Evolutionary conservation across 2,797 vertebrate genomes (phyloP), one percentile per base, ranked within the genome.

Genomic region (Bufotes viridis): DNA sequence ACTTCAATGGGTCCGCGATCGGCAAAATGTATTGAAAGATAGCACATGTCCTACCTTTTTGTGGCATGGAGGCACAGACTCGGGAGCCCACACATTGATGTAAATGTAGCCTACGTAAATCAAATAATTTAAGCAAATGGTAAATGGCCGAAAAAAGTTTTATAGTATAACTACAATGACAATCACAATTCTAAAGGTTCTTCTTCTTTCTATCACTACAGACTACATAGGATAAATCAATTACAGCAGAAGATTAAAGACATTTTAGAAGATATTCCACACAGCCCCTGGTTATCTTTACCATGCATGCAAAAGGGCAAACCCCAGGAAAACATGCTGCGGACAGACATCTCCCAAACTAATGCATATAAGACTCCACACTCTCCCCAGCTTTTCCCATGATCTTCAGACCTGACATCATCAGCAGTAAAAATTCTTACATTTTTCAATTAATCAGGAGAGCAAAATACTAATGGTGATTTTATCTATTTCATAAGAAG

Each of bases 361-460:
- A 60, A 18, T 80, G 61, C 58, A 9, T 60, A 20, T 80, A 18
- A 22, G 8, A 60, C 13, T 60, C 18, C 42, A 15, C 26, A 60
- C 24, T 80, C 22, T 60, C 78, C 29, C n/a, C 76, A 18, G 8
- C 53, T 3, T 24, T 60, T 3, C 78, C 55, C 18, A 18, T 58
- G 78, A 29, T 58, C 78, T 60, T 61, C 26, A 60, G 57, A 80
- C 57, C 17, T 49, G 78, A 80, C 29, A 61, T 61, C 78, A 60
- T 79, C 78, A 34, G 58, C 78, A 42, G 11, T 42, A 42, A 22
- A 42, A 42, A 42, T 42, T 61, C 24, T 26, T 42, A 80, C 3
- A 61, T 60, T 22, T 80, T 61, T 26, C 26, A 42, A 80, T 80
- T 80, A 80, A 58, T 42, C 10, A 4, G 22, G 17, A 18, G 18